Conservation (phyloP, 30 jellyfish, hydroid and myxozoan species). For the Phacellophora camtschatica region DNA sequence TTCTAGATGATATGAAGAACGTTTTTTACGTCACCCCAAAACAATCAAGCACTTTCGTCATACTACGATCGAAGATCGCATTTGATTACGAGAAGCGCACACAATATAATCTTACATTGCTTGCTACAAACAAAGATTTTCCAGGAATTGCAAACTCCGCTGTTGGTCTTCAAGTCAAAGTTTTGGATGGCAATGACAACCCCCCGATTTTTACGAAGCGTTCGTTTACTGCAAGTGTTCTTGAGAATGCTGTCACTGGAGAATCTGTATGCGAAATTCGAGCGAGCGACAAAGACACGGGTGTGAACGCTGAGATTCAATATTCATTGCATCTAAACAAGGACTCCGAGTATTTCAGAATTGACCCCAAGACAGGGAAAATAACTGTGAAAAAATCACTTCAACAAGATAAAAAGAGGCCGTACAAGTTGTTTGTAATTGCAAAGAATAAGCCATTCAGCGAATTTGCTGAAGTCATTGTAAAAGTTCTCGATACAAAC, state of each 20-base stretch:
- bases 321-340: constrained; percentile 23
- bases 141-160: constrained; percentile 27
- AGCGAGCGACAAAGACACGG: constrained; percentile 75
- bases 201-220: constrained; percentile 43
- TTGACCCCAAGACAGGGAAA: constrained; percentile 35
- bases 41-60: constrained; percentile 23
- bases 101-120: constrained; percentile 53
- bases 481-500: constrained; percentile 64
- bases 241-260: constrained; percentile 32
- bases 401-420: not conserved
- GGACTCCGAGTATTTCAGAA: constrained; percentile 26
- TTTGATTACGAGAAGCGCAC: constrained; percentile 71
- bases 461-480: constrained; percentile 50
- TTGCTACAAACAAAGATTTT: constrained; percentile 64
- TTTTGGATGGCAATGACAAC: constrained; percentile 64
- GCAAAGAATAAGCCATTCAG: constrained; percentile 52
- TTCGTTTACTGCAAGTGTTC: constrained; percentile 8
- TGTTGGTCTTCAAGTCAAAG: not conserved
- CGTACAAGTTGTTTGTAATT: constrained; percentile 31
- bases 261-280: not conserved
- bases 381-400: not conserved
- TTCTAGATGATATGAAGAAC: constrained; percentile 25
- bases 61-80: not conserved
- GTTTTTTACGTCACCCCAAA: constrained; percentile 35
- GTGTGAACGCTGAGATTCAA: constrained; percentile 43